Evolutionary conservation across 1,140 invertebrate species (phyloP), one percentile per base, ranked within the genome.

Genomic region (Cydia amplana): DNA sequence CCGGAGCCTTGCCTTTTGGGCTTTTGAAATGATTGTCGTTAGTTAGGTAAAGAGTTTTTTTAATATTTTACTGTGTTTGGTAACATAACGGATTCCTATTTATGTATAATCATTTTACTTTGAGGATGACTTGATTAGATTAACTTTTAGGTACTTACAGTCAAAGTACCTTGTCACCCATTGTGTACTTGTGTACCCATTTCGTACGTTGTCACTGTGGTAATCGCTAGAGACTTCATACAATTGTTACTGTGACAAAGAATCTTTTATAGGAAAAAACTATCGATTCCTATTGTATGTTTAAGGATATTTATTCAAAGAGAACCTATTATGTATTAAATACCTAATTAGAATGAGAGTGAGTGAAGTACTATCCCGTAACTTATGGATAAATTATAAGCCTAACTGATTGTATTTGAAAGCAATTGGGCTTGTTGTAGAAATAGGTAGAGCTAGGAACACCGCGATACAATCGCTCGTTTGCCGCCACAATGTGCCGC

Each of bases 1-100:
- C 81, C 82, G 79, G 83, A 81, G 80, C 81, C 80, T 85, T 80
- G 78, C 83, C 87, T 88, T 89, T 87, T 86, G 81, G 32, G 83
- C 78, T 87, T 83, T 81, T 82, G 20, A 70, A 70, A 70, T 70
- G 65, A 36, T 36, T 70, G 32, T 70, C 28, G 32, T 70, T 60
- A 60, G 20, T 60, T 60, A 60, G 55, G 55, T 60, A 60, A 60
- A 60, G 65, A 70, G 65, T 32, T 70, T 36, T 51, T 51, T 51
- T n/a, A 60, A 18, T 64, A 25, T 28, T 64, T 64, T 28, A 28
- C 14, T 67, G 14, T 67, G 6, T 32, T 28, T 25, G 23, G 28
- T 67, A 32, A 67, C 25, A 28, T 14, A 20, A 28, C 25, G 60
- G 60, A 18, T 51, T n/a, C 49, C 4, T 16, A 16, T 49, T 46